Evolutionary conservation across 2,113 vertebrate genomes (phyloP).

Genomic region (Columba janthina): DNA sequence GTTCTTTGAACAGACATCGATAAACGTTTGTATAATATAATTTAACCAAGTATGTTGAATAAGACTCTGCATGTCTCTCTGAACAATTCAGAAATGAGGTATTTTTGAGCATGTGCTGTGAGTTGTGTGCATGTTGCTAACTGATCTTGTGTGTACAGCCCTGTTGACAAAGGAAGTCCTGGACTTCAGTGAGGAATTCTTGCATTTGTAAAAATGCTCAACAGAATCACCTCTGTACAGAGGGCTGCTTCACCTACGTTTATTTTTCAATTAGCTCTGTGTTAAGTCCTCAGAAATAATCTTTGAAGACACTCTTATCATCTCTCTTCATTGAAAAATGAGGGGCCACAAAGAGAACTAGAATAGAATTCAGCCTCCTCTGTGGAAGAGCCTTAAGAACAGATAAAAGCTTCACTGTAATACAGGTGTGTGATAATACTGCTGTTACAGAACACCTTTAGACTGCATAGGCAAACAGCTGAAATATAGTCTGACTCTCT

Average conservation of each 20-base stretch:
- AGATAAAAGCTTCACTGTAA: neutral
- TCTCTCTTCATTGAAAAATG: neutral
- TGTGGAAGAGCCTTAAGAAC: neutral
- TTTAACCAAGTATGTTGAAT: neutral
- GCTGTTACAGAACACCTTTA: neutral
- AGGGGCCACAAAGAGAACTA: neutral
- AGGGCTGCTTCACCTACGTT: neutral
- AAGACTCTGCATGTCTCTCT: neutral
- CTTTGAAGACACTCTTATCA: neutral
- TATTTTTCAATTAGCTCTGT: neutral
- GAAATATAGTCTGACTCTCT: neutral
- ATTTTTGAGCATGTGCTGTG: fast-evolving
- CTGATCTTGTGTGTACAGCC: neutral
- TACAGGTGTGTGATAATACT: neutral
- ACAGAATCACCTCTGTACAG: neutral
- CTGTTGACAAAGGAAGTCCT: neutral
- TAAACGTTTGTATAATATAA: neutral
- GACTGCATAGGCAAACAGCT: neutral
- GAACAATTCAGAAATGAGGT: neutral
- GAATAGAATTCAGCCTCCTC: neutral
- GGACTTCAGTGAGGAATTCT: neutral
- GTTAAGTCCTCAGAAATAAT: neutral
- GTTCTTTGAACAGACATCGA: neutral
- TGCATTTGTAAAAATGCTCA: neutral
- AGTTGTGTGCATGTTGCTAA: neutral